These are phyloP conservation scores for Drosophila fuyamai DNA, from an alignment of 1,140 invertebrate species.

Conservation along the genomic window DNA sequence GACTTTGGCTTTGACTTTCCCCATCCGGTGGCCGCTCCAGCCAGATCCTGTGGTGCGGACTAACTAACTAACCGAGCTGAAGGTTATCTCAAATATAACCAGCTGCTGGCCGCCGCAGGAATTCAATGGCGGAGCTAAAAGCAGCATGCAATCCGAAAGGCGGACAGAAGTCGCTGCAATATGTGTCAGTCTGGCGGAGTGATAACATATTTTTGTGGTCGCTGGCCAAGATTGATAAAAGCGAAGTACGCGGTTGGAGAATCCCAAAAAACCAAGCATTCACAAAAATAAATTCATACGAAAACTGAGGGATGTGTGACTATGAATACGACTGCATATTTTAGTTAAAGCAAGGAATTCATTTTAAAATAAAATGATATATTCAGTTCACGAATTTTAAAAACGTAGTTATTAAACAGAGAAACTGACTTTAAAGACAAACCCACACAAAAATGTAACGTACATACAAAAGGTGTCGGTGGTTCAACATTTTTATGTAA, in stretches of 20 bases:
- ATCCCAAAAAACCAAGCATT: slow-evolving; percentile 41
- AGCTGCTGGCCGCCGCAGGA: slow-evolving; percentile 1
- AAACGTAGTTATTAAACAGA: too few relatives aligned
- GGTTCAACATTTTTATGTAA: neutral
- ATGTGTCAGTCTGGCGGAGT: slow-evolving; percentile 60
- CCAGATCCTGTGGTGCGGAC: slow-evolving; percentile 1
- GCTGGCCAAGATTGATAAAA: slow-evolving; percentile 14
- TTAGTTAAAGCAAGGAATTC: neutral
- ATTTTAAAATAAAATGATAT: neutral
- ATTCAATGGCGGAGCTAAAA: slow-evolving; percentile 2
- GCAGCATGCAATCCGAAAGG: slow-evolving; percentile 2
- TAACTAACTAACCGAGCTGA: slow-evolving; percentile 19
- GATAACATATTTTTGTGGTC: slow-evolving; percentile 63
- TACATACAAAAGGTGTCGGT: neutral
- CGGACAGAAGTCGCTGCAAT: slow-evolving; percentile 52
- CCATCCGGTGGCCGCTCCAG: neutral
- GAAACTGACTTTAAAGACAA: too few relatives aligned
- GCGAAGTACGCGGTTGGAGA: neutral
- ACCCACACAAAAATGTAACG: too few relatives aligned
- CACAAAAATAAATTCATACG: slow-evolving; percentile 56
- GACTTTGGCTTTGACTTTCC: slow-evolving; percentile 50
- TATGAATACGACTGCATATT: neutral
- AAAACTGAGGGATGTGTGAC: slow-evolving; percentile 6
- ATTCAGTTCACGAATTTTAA: too few relatives aligned
- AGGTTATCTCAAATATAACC: slow-evolving; percentile 28